Evolutionary conservation across 2,113 vertebrate genomes (phyloP).

Genomic region (Neolamprologus toae): DNA sequence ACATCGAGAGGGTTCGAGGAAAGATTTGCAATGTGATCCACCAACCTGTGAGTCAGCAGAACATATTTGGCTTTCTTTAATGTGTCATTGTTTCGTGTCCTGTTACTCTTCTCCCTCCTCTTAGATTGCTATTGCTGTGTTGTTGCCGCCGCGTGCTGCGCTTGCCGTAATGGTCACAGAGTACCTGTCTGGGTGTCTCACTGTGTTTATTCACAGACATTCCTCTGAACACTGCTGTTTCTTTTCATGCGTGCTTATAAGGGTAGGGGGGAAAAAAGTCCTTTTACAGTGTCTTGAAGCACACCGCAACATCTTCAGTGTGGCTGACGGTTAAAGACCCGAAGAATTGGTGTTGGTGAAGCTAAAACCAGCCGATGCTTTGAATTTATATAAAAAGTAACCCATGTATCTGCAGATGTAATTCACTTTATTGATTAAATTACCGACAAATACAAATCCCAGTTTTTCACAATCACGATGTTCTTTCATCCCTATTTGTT

Average conservation of each 20-base stretch:
- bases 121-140: neutral
- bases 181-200: neutral
- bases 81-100: neutral
- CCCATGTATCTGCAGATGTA: neutral
- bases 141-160: neutral
- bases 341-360: neutral
- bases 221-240: neutral
- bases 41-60: neutral
- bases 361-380: neutral
- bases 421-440: neutral
- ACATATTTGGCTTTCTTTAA: neutral
- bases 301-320: neutral
- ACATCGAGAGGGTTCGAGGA: neutral
- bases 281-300: neutral
- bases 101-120: neutral
- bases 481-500: neutral
- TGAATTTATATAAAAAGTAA: neutral
- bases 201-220: neutral
- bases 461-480: neutral
- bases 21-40: neutral
- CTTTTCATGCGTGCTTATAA: neutral
- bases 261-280: rapidly evolving
- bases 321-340: neutral
- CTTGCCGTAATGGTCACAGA: neutral
- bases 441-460: neutral